phyloP scores from a whole-genome alignment of 2,888 invertebrate species.

The Tortrix viridana region DNA sequence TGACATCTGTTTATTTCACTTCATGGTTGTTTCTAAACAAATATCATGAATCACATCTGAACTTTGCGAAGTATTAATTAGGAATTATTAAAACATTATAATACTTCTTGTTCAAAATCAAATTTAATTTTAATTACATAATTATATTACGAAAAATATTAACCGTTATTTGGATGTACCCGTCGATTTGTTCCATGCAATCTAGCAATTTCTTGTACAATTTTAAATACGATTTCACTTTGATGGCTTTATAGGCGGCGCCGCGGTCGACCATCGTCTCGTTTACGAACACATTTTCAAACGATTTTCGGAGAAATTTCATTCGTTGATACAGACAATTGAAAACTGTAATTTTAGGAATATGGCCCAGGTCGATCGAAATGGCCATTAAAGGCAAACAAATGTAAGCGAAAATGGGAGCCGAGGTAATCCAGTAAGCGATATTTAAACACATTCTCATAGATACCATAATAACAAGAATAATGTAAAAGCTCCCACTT shows the following conservation, averaged over 20 bases:
- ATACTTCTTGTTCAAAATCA: no score
- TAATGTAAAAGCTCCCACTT: no score
- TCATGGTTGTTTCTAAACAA: no score
- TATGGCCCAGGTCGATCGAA: background rate
- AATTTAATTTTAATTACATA: background rate
- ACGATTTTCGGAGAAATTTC: background rate
- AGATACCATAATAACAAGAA: no score
- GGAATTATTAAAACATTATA: no score
- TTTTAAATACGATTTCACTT: constrained; percentile 1
- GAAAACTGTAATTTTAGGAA: constrained; percentile 5
- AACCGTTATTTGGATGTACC: constrained; percentile 9
- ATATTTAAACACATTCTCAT: no score
- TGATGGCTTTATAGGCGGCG: background rate
- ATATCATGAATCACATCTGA: no score
- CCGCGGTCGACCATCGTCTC: background rate
- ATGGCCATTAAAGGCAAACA: background rate
- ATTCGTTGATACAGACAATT: constrained; percentile 7
- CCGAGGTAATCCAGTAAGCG: background rate
- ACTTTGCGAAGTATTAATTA: no score
- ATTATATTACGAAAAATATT: background rate
- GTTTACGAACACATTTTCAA: background rate
- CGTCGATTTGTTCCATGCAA: background rate
- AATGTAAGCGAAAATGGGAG: background rate
- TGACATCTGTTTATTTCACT: no score
- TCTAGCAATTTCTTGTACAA: constrained; percentile 12